Conservation (phyloP, 2,888 invertebrate species). For the Creontiades dilutus region DNA sequence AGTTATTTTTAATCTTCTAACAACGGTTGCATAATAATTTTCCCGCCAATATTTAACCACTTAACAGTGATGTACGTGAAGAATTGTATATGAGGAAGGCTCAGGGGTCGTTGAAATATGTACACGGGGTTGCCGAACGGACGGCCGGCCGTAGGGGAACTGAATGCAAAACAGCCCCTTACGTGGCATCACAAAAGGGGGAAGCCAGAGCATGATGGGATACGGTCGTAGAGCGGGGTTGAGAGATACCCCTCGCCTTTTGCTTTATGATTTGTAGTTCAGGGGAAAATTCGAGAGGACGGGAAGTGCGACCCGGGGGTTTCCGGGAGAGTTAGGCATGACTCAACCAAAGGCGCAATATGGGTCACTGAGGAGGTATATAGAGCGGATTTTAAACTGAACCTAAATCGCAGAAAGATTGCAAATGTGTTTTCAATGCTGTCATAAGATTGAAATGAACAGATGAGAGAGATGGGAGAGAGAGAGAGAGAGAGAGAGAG, state of each 20-base stretch:
- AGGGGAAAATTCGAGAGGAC: slow-evolving; percentile 22
- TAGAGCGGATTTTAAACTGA: no score
- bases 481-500: no score
- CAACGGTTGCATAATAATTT: neutral
- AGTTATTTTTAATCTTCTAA: neutral
- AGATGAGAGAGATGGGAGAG: no score
- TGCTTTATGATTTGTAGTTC: slow-evolving; percentile 18
- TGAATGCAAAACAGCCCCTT: slow-evolving; percentile 31
- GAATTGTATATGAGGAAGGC: slow-evolving; percentile 16
- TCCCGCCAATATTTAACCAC: neutral
- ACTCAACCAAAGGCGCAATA: no score
- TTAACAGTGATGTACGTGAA: slow-evolving; percentile 13
- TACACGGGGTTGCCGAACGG: slow-evolving; percentile 16
- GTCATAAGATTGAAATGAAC: no score
- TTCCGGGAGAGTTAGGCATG: no score
- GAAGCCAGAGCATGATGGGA: slow-evolving; percentile 13
- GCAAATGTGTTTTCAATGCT: no score
- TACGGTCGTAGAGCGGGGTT: neutral
- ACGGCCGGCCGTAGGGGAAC: slow-evolving; percentile 31
- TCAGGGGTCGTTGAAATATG: slow-evolving; percentile 25
- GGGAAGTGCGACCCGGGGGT: neutral
- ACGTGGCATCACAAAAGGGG: slow-evolving; percentile 27
- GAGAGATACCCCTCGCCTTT: slow-evolving; percentile 8
- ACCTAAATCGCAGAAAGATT: no score
- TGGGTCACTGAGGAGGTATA: no score